Evolutionary conservation across 2,113 vertebrate species (phyloP), one percentile per base, ranked within the genome.

Genomic region (Lepidothrix coronata): DNA sequence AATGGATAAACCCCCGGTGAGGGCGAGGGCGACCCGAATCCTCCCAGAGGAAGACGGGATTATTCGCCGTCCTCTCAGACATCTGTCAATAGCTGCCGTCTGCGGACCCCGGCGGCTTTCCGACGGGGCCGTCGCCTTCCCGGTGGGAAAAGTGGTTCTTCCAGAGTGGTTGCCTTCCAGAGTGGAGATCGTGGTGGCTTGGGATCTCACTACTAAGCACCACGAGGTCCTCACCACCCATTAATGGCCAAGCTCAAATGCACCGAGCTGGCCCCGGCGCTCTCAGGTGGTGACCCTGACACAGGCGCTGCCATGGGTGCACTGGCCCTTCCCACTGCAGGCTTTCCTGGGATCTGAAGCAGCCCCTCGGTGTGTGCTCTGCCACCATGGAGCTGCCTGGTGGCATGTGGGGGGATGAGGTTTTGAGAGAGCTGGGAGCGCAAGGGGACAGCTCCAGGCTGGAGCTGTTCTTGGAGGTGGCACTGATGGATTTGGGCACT

Each of bases 31-130:
- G 85, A 93, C 92, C 92, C 88, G 85, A 91, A 95, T 94, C 95
- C 96, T 96, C 85, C 92, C 88, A 67, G 91, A 91, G 93, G 92
- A 95, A 95, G 95, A 88, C 9, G 14, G 92, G 95, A 95, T 96
- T 96, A 96, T 84, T 92, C 0, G 9, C 85, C 2, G 39, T 94
- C 82, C 92, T 93, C 84, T 87, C 6, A 63, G 93, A 95, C 93
- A 94, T 96, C 96, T 96, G 96, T 95, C 96, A 72, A 2, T 74
- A 59, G 90, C 79, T 16, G 88, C 87, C n/a, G 8, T 35, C 68
- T 24, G 73, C 0, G 7, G 83, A 37, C 55, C 63, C 67, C 51
- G 15, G n/a, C 24, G 30, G 82, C 59, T 85, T 85, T 62, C 73
- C 2, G 5, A 41, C 1, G 0, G 59, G 30, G 63, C 76, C 3